Base-by-base conservation (phyloP, 2,888 invertebrate genomes). In the Aproaerema taeniolella region DNA sequence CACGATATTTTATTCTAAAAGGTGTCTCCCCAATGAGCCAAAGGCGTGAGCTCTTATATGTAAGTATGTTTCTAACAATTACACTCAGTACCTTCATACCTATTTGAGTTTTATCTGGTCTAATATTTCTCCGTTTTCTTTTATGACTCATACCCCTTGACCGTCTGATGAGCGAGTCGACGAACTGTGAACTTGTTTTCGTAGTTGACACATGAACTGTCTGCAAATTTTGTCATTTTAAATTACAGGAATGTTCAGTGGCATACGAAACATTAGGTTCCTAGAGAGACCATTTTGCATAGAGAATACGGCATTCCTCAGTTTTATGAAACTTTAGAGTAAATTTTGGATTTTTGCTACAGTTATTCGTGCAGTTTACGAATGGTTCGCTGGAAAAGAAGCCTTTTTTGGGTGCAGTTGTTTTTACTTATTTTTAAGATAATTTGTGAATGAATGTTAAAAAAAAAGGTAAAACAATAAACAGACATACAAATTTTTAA, bases 141-240 rank as follows among this genome's bases (percentile, higher is more conserved):
- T 20, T 6, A 8, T 8, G 8, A 4, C 20, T 20, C 20, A 8
- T 8, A 6, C 20, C 20, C 4, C 29, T 29, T 12, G 26, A 26
- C n/a, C 16, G 16, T 7, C 16, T 36, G 36, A 36, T 29, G 36
- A 36, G 26, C 13, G n/a, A 36, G 17, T 36, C 36, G 36, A 14
- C 28, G 28, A 28, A 36, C 29, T 36, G 36, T 36, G 26, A 32
- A 36, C 16, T 29, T 36, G 29, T 29, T 34, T 34, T 34, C 25
- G 13, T 28, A 36, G 36, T 29, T 36, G 29, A 29, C 29, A 11
- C 16, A 13, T 29, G 36, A 36, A 35, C 26, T 26, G 26, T 14
- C 28, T 36, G 36, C 4, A 36, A 16, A 29, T 29, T 36, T 17
- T 17, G 32, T 36, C 25, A 35, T 35, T 26, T 14, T 9, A 6